Percentiles rank a stretch among this genome's conserved stretches.
These are phyloP conservation scores for Agrilus mali DNA, from an alignment of 2,888 invertebrate species.

Conservation along the genomic window DNA sequence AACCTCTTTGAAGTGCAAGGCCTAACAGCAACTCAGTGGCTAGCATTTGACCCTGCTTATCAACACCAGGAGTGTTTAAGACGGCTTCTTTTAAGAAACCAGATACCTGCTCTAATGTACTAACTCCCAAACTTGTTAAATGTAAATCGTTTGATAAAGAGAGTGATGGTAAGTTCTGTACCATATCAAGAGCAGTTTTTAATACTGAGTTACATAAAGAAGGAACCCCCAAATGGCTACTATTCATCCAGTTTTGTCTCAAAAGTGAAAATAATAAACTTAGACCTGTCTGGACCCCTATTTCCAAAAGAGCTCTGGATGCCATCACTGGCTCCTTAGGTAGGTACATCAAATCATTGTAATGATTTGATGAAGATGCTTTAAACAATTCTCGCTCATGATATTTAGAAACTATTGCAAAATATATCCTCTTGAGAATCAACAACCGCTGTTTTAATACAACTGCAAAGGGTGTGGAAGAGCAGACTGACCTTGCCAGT, in stretches of 20 bases:
- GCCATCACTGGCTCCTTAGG: conserved; percentile 24
- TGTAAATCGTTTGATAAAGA: conserved; percentile 46
- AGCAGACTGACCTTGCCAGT: conserved; percentile 40
- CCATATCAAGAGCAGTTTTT: conserved; percentile 41
- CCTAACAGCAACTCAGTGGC: conserved; percentile 42
- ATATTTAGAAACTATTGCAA: conserved; percentile 41
- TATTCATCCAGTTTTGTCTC: conserved; percentile 44
- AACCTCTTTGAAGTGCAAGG: conserved; percentile 46
- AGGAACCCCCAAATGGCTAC: conserved; percentile 29
- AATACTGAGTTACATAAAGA: conserved; percentile 46
- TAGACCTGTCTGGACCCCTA: conserved; percentile 48
- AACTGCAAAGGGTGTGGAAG: conserved; percentile 43
- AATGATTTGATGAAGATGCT: conserved; percentile 3
- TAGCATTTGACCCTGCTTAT: conserved; percentile 32
- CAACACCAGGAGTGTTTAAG: conserved; percentile 37
- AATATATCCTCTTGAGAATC: conserved; percentile 43
- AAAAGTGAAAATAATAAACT: conserved; percentile 45
- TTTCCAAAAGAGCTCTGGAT: conserved; percentile 44
- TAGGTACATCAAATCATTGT: conserved; percentile 9
- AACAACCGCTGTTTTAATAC: conserved; percentile 41
- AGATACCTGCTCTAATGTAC: conserved; percentile 42
- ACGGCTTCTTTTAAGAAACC: conserved; percentile 40
- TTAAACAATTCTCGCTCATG: conserved; percentile 35
- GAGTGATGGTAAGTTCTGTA: conserved; percentile 42
- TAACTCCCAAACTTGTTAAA: conserved; percentile 38